Evolutionary conservation across 2,888 invertebrate species (phyloP).

Genomic region (Brenthis ino): DNA sequence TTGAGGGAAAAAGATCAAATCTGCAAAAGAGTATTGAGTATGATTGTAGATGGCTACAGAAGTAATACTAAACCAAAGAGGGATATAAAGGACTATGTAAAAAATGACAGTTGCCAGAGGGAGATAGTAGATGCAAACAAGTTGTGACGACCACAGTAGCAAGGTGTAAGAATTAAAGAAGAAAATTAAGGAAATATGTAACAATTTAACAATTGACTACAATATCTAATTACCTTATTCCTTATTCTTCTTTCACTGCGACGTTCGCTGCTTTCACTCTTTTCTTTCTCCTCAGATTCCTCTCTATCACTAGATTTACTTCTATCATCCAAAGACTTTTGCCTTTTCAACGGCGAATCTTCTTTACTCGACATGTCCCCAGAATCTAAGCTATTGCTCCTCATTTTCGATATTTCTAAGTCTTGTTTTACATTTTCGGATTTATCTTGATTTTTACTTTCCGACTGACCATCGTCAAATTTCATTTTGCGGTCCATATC

Average conservation of each 20-base stretch:
- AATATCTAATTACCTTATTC: conserved; percentile 80
- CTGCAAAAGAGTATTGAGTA: no score
- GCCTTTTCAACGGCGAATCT: conserved; percentile 71
- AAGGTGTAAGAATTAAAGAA: neutral
- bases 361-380: conserved; percentile 58
- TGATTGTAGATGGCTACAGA: no score
- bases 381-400: conserved; percentile 72
- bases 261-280: conserved; percentile 77
- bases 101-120: neutral
- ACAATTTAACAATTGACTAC: conserved; percentile 2
- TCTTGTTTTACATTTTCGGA: conserved; percentile 42
- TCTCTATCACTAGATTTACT: conserved; percentile 80
- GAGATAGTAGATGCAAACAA: no score
- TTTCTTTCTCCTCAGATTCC: conserved; percentile 79
- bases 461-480: conserved; percentile 54
- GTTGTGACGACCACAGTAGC: no score
- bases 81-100: neutral
- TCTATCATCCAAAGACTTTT: conserved; percentile 82
- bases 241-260: conserved; percentile 84
- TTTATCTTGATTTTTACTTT: conserved; percentile 53
- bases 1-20: no score
- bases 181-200: neutral
- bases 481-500: conserved; percentile 72
- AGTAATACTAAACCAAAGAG: no score
- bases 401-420: conserved; percentile 50